These are phyloP conservation scores for Ploceus nigricollis DNA, from an alignment of 2,113 vertebrate genomes.

Conservation along the genomic window DNA sequence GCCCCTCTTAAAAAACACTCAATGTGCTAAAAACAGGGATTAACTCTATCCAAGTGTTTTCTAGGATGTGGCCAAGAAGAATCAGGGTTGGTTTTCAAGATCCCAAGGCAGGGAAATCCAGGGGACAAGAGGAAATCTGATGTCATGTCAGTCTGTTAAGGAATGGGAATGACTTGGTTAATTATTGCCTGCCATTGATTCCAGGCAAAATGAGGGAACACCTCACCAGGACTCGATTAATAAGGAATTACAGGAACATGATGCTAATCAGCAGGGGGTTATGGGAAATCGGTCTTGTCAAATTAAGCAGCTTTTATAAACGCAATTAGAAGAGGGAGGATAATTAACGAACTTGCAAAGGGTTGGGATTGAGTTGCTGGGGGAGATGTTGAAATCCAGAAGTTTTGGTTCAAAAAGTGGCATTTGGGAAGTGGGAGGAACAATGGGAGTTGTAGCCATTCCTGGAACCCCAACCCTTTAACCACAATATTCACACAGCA, in stretches of 20 bases:
- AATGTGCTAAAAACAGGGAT: neutral
- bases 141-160: neutral
- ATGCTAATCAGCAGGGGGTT: slow-evolving; percentile 62
- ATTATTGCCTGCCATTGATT: slow-evolving; percentile 58
- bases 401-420: neutral
- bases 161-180: neutral
- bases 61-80: neutral
- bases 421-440: neutral
- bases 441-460: accelerated
- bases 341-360: slow-evolving; percentile 37
- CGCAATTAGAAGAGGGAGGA: neutral
- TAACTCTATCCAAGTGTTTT: neutral
- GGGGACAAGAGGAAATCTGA: neutral
- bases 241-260: slow-evolving; percentile 62
- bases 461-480: neutral
- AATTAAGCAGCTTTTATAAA: slow-evolving; percentile 63
- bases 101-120: neutral
- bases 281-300: slow-evolving; percentile 63
- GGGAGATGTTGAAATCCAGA: neutral
- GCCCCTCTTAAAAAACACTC: neutral
- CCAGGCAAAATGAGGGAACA: slow-evolving; percentile 33
- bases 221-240: slow-evolving; percentile 20
- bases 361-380: neutral
- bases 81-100: neutral
- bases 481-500: neutral